These are phyloP conservation scores for Tethya wilhelma DNA, from an alignment of 37 sponge, comb jelly and placozoan species.

Conservation along the genomic window DNA sequence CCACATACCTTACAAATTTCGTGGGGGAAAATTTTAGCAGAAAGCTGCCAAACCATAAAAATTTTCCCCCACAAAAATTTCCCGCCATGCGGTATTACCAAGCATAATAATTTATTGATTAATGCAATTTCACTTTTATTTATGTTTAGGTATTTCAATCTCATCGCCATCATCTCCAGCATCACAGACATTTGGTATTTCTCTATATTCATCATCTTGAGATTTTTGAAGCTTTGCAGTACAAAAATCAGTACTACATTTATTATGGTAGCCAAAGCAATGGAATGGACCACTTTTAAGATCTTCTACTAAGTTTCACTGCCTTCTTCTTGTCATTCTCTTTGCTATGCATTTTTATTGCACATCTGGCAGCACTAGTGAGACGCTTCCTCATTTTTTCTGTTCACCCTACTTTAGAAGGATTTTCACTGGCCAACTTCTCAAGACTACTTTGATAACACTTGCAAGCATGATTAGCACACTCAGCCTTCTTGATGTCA, in stretches of 20 bases:
- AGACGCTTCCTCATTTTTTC: slow-evolving; percentile 34
- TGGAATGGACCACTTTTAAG: slow-evolving; percentile 47
- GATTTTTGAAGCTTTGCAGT: not conserved
- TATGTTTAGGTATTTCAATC: too few relatives aligned
- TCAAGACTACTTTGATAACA: slow-evolving; percentile 40
- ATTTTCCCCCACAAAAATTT: too few relatives aligned
- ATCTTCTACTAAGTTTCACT: slow-evolving; percentile 18
- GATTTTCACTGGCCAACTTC: slow-evolving; percentile 26
- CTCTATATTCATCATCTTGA: too few relatives aligned
- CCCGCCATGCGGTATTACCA: too few relatives aligned
- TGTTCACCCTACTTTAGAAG: slow-evolving; percentile 27
- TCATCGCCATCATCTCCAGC: too few relatives aligned
- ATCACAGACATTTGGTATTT: slow-evolving; percentile 3
- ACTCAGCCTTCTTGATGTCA: slow-evolving; percentile 43
- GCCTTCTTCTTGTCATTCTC: not conserved
- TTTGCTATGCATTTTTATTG: slow-evolving; percentile 48
- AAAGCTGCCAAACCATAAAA: too few relatives aligned
- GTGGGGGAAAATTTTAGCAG: too few relatives aligned
- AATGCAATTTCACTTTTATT: not conserved
- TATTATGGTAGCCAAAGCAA: slow-evolving; percentile 42
- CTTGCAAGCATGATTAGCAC: slow-evolving; percentile 58
- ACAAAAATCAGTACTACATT: slow-evolving; percentile 51
- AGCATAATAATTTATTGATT: not conserved
- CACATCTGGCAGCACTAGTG: slow-evolving; percentile 37
- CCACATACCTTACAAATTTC: too few relatives aligned